A percentile compares a stretch with the other conserved stretches of the same genome.
phyloP scores from a whole-genome alignment of 2,797 vertebrate species.

The Hafferia zeledoni region DNA sequence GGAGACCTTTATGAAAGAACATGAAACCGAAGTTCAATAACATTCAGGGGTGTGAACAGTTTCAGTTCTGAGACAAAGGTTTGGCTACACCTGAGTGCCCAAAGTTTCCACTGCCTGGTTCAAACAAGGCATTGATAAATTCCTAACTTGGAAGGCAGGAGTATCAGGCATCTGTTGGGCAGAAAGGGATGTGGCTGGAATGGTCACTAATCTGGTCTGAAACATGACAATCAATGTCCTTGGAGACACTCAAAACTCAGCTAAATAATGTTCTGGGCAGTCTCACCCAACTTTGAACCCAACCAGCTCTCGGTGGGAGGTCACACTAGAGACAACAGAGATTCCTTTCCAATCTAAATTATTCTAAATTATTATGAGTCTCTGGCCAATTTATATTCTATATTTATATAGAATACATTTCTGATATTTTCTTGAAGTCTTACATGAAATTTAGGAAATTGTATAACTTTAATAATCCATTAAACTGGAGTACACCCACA shows the following conservation, averaged over 20 bases:
- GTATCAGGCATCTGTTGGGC: background rate
- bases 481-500: background rate
- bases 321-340: background rate
- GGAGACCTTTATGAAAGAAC: background rate
- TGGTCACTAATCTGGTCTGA: background rate
- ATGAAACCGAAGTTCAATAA: background rate
- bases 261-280: background rate
- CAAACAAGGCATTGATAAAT: background rate
- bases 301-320: background rate
- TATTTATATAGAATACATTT: background rate
- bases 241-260: background rate
- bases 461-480: background rate
- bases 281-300: background rate
- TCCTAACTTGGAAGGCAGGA: background rate
- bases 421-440: background rate
- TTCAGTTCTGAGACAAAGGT: background rate
- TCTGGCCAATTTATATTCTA: background rate
- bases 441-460: background rate
- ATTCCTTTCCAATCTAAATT: background rate
- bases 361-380: background rate
- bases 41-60: rapidly evolving
- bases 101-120: background rate
- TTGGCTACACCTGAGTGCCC: background rate
- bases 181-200: background rate
- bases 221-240: background rate